Conservation (phyloP, 2,797 vertebrate species). For the Numenius phaeopus region DNA sequence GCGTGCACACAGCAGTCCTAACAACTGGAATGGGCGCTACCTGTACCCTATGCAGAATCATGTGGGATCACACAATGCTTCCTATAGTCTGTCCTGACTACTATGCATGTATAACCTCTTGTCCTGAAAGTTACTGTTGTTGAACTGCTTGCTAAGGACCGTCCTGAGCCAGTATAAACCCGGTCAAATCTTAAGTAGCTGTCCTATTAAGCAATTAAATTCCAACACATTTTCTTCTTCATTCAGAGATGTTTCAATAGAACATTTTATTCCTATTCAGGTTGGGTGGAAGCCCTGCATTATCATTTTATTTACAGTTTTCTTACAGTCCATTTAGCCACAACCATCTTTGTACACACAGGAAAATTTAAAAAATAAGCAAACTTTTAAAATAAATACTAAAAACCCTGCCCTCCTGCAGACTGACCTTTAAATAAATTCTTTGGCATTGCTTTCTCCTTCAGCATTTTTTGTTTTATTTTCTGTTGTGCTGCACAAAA, state of each 20-base stretch:
- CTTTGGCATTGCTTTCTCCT: not conserved
- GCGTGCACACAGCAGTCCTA: not conserved
- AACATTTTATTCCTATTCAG: not conserved
- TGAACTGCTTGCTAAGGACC: not conserved
- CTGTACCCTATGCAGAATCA: not conserved
- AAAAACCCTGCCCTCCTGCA: not conserved
- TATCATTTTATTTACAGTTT: not conserved
- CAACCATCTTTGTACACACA: not conserved
- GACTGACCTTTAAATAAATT: not conserved
- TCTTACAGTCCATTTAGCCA: not conserved
- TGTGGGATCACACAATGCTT: not conserved
- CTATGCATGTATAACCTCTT: accelerated
- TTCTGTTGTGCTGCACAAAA: not conserved
- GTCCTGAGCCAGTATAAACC: not conserved
- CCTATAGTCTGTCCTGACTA: not conserved
- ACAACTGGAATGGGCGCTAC: not conserved
- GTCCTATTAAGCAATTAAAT: not conserved
- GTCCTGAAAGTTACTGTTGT: not conserved
- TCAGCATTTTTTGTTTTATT: not conserved
- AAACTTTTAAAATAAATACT: not conserved
- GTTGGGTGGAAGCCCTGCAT: not conserved
- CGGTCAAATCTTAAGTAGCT: not conserved
- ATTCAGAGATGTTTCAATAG: not conserved
- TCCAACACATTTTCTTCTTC: not conserved
- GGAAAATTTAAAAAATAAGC: not conserved